A percentile compares a stretch with the other conserved stretches of the same genome.
phyloP scores from a whole-genome alignment of 2,888 invertebrate species.

The Apodemia mormo region DNA sequence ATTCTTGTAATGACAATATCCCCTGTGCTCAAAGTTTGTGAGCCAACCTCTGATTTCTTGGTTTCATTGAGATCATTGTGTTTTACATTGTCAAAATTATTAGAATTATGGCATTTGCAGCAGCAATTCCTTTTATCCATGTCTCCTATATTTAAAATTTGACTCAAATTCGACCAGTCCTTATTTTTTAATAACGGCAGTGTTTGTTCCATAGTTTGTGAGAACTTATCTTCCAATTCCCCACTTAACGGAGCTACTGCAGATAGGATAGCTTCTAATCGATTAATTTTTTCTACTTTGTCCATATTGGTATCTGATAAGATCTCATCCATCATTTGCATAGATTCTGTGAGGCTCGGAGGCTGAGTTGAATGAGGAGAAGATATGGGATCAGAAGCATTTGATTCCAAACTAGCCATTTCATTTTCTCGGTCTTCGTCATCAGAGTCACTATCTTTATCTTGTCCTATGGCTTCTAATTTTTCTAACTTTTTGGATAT shows the following conservation, averaged over 20 bases:
- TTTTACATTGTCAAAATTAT: constrained; percentile 58
- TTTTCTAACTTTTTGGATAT: constrained; percentile 96
- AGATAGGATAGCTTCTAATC: constrained; percentile 91
- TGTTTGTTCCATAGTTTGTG: constrained; percentile 78
- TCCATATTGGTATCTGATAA: constrained; percentile 91
- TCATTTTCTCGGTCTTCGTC: constrained; percentile 87
- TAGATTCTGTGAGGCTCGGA: constrained; percentile 92
- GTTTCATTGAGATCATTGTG: constrained; percentile 74
- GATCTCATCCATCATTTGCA: constrained; percentile 94
- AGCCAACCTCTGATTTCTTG: constrained; percentile 81
- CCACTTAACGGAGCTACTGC: constrained; percentile 88
- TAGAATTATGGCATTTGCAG: constrained; percentile 81
- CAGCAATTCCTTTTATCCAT: constrained; percentile 73
- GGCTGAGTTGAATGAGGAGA: constrained; percentile 90
- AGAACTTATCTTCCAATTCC: constrained; percentile 78
- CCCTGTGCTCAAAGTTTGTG: constrained; percentile 94
- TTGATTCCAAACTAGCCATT: constrained; percentile 91
- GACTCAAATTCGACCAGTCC: constrained; percentile 77
- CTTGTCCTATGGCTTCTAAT: constrained; percentile 90
- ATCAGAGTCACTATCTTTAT: constrained; percentile 89
- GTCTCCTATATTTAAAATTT: constrained; percentile 72
- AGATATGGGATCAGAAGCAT: constrained; percentile 88
- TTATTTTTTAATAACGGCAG: constrained; percentile 77
- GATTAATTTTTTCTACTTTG: constrained; percentile 91
- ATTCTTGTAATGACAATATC: constrained; percentile 96